These are phyloP conservation scores for Brenthis hecate DNA, from an alignment of 2,888 invertebrate species.

Conservation along the genomic window DNA sequence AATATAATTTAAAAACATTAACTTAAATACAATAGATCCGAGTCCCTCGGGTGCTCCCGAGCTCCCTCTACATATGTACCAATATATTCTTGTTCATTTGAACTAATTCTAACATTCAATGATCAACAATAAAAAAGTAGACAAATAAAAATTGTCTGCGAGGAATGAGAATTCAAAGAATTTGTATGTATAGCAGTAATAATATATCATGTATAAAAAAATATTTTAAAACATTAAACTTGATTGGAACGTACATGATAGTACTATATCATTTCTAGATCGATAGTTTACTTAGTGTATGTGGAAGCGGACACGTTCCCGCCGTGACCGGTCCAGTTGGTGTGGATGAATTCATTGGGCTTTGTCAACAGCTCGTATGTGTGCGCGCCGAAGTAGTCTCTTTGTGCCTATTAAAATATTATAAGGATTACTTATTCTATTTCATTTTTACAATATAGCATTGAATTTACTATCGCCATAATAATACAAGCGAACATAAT, in stretches of 20 bases:
- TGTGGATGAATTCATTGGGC: constrained; percentile 96
- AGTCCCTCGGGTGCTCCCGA: too few species aligned
- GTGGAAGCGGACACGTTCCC: constrained; percentile 97
- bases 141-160: background rate
- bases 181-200: too few species aligned
- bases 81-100: too few species aligned
- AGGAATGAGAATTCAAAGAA: background rate
- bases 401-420: constrained; percentile 87
- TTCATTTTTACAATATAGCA: too few species aligned
- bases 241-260: constrained; percentile 7
- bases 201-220: background rate
- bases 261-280: background rate
- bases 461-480: too few species aligned
- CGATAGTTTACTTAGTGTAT: constrained; percentile 78
- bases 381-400: constrained; percentile 99
- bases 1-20: background rate
- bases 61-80: too few species aligned
- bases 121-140: background rate
- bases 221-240: background rate
- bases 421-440: background rate
- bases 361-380: constrained; percentile 95
- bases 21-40: constrained; percentile 1
- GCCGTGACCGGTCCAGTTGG: constrained; percentile 99
- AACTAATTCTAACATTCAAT: background rate
- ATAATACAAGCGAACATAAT: too few species aligned